Percentiles rank a stretch among this genome's conserved stretches.
These are phyloP conservation scores for Sinocyclocheilus rhinocerous DNA, from an alignment of 2,113 vertebrate genomes.

Conservation along the genomic window DNA sequence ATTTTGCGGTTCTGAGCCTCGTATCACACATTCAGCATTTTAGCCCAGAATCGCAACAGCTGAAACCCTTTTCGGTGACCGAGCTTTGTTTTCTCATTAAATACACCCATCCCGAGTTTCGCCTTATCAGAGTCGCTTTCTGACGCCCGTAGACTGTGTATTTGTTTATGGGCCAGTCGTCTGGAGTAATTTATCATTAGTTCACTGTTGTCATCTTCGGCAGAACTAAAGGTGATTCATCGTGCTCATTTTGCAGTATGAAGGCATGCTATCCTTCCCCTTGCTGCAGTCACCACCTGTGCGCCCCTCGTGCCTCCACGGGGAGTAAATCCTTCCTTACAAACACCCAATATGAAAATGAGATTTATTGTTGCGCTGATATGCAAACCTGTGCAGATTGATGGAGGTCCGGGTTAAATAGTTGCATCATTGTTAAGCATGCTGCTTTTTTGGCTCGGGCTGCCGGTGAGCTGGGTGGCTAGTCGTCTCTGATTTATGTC, in stretches of 20 bases:
- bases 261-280: constrained; percentile 39
- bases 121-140: neutral
- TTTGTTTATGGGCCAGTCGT: constrained; percentile 31
- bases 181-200: constrained; percentile 51
- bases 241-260: constrained; percentile 53
- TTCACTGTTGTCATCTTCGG: constrained; percentile 40
- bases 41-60: neutral
- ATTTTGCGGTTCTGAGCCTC: neutral
- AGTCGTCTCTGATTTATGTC: constrained; percentile 58
- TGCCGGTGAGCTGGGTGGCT: neutral
- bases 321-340: constrained; percentile 49
- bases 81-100: constrained; percentile 20
- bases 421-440: constrained; percentile 61
- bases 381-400: constrained; percentile 58
- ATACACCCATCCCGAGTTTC: neutral
- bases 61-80: constrained; percentile 4
- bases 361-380: constrained; percentile 57
- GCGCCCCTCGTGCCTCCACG: constrained; percentile 35
- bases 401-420: constrained; percentile 46
- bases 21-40: neutral
- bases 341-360: constrained; percentile 58
- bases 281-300: constrained; percentile 49
- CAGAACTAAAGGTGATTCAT: constrained; percentile 56
- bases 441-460: constrained; percentile 22
- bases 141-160: neutral